Conservation (phyloP, 2,888 invertebrate genomes). For the Thecocarcelia acutangulata region DNA sequence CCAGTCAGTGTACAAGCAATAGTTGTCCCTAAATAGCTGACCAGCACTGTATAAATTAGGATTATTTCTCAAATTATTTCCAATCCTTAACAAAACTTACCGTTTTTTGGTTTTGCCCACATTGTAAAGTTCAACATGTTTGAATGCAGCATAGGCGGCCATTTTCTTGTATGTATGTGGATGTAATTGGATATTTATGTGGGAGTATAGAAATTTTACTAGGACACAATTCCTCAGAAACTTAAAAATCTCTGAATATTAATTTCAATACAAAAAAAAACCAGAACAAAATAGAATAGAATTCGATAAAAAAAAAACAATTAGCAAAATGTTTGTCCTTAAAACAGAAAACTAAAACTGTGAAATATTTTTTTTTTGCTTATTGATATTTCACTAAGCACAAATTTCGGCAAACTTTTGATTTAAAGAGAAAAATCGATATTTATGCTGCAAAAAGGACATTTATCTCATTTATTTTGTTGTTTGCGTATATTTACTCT, state of each 20-base stretch:
- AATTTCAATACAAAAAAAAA: constrained; percentile 4
- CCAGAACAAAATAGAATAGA: background rate
- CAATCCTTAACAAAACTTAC: constrained; percentile 82
- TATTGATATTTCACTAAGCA: background rate
- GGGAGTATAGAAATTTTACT: constrained; percentile 46
- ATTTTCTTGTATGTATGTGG: constrained; percentile 81
- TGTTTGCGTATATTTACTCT: background rate
- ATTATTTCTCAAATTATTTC: background rate
- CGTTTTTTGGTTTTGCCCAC: constrained; percentile 96
- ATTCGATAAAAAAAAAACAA: background rate
- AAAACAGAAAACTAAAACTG: constrained; percentile 50
- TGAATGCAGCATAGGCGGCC: constrained; percentile 96
- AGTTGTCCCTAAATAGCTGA: too few relatives aligned
- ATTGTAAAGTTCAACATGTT: constrained; percentile 96
- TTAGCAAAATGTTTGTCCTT: background rate
- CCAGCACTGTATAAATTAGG: too few relatives aligned
- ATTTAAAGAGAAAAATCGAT: constrained; percentile 52
- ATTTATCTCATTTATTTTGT: background rate
- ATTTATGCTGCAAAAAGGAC: constrained; percentile 36
- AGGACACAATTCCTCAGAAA: constrained; percentile 46
- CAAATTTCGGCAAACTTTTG: constrained; percentile 8
- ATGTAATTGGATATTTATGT: constrained; percentile 31
- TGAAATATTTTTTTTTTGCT: constrained; percentile 59
- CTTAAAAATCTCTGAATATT: constrained; percentile 31
- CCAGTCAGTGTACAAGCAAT: too few relatives aligned